These are phyloP conservation scores for Triplophysa siluroides DNA, from an alignment of 2,113 vertebrate species.

Conservation along the genomic window DNA sequence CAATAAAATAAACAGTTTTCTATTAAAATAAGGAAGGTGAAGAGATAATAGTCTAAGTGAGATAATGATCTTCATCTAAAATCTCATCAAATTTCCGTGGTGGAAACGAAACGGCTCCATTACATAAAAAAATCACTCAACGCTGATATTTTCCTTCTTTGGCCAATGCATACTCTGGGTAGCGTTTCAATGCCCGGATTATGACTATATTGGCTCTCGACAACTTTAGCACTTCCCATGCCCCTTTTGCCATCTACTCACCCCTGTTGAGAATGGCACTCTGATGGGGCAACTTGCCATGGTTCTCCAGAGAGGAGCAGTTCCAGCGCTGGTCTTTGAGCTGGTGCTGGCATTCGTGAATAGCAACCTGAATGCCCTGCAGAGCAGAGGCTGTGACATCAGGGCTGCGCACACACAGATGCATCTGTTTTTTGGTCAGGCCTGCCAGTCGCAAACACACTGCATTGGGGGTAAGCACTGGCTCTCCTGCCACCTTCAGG, in stretches of 20 bases:
- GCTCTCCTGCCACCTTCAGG: constrained; percentile 86
- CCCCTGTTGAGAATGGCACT: constrained; percentile 87
- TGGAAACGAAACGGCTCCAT: neutral
- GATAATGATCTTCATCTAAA: constrained; percentile 28
- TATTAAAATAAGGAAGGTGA: neutral
- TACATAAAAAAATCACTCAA: constrained; percentile 22
- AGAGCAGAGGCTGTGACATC: constrained; percentile 90
- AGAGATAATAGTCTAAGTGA: constrained; percentile 24
- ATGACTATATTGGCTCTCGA: constrained; percentile 30
- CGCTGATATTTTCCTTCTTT: constrained; percentile 24
- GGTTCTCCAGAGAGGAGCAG: constrained; percentile 84
- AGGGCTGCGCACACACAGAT: constrained; percentile 85
- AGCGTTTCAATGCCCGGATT: constrained; percentile 30
- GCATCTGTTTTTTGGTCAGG: constrained; percentile 86
- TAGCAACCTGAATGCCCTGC: constrained; percentile 89
- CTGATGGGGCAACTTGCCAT: constrained; percentile 83
- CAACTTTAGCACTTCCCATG: constrained; percentile 21
- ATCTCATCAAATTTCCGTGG: constrained; percentile 30
- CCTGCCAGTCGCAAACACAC: constrained; percentile 84
- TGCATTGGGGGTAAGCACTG: constrained; percentile 85
- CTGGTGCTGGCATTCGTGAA: constrained; percentile 91
- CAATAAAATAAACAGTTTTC: constrained; percentile 2
- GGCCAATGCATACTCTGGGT: neutral
- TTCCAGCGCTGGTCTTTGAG: constrained; percentile 90
- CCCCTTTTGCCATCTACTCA: constrained; percentile 65